Percentiles rank a stretch among this genome's conserved stretches.
phyloP scores from a whole-genome alignment of 1,140 invertebrate genomes.

The Antheraea mylitta region DNA sequence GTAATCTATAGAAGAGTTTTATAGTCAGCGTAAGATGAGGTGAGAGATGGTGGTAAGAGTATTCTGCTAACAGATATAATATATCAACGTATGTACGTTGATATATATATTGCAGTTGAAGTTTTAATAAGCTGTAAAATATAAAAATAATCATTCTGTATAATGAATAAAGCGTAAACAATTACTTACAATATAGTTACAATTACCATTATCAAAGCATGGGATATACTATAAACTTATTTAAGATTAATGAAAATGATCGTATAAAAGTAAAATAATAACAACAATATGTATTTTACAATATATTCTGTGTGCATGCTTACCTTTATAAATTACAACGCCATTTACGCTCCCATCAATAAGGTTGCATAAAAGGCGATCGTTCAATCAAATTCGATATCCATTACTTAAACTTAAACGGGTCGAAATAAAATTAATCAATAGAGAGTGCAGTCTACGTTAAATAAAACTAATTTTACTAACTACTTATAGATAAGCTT shows the following conservation, averaged over 20 bases:
- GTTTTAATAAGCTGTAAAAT: neutral
- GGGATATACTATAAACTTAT: neutral
- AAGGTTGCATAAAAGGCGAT: conserved; percentile 77
- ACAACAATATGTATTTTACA: conserved; percentile 32
- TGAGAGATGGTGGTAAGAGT: too few species aligned
- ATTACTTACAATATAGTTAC: neutral
- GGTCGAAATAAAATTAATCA: conserved; percentile 65
- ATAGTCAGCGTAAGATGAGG: too few species aligned
- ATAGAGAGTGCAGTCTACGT: conserved; percentile 72
- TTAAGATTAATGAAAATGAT: conserved; percentile 1
- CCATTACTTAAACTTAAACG: conserved; percentile 69
- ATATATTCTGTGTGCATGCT: conserved; percentile 76
- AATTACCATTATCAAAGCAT: neutral
- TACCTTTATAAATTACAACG: conserved; percentile 77
- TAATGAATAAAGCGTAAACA: neutral
- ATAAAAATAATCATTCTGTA: neutral
- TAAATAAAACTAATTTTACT: conserved; percentile 70
- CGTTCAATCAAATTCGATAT: conserved; percentile 71
- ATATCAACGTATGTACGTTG: neutral
- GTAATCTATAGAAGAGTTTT: too few species aligned
- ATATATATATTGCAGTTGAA: neutral
- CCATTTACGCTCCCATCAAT: conserved; percentile 73
- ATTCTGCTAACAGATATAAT: neutral
- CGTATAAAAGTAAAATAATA: neutral
- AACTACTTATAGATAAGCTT: conserved; percentile 71